phyloP scores from a whole-genome alignment of 1,140 invertebrate genomes.

The Caerostris extrusa region DNA sequence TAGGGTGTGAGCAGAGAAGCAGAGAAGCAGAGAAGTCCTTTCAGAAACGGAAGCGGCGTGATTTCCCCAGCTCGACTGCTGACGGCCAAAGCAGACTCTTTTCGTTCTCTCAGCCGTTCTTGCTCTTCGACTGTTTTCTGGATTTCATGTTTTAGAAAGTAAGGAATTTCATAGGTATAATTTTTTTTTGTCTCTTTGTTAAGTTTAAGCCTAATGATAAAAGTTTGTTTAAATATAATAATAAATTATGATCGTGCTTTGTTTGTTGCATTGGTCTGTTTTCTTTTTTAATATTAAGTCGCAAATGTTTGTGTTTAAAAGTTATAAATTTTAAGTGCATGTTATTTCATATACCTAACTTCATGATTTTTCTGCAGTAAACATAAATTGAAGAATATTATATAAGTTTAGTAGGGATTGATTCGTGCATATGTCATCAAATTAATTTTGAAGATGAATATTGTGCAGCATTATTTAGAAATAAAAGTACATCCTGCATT shows the following conservation, averaged over 20 bases:
- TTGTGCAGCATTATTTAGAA: too few relatives aligned
- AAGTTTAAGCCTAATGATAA: neutral
- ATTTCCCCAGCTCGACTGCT: neutral
- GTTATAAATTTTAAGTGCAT: too few relatives aligned
- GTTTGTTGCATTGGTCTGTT: neutral
- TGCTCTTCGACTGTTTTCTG: neutral
- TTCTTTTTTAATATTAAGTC: neutral
- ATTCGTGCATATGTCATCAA: too few relatives aligned
- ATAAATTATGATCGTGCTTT: neutral
- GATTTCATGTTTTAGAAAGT: neutral
- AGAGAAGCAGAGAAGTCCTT: neutral
- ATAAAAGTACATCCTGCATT: too few relatives aligned
- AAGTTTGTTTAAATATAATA: neutral
- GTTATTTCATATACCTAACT: too few relatives aligned
- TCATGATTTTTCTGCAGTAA: too few relatives aligned
- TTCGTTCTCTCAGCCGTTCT: too few relatives aligned
- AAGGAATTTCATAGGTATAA: neutral
- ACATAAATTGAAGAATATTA: too few relatives aligned
- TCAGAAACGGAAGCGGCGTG: conserved; percentile 25
- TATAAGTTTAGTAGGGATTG: too few relatives aligned
- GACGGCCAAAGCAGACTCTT: too few relatives aligned
- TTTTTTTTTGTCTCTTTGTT: neutral
- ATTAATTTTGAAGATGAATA: too few relatives aligned
- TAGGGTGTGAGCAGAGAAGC: conserved; percentile 42
- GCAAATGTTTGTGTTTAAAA: neutral